Conservation (phyloP, 2,797 vertebrate species). For the Tapirus indicus region DNA sequence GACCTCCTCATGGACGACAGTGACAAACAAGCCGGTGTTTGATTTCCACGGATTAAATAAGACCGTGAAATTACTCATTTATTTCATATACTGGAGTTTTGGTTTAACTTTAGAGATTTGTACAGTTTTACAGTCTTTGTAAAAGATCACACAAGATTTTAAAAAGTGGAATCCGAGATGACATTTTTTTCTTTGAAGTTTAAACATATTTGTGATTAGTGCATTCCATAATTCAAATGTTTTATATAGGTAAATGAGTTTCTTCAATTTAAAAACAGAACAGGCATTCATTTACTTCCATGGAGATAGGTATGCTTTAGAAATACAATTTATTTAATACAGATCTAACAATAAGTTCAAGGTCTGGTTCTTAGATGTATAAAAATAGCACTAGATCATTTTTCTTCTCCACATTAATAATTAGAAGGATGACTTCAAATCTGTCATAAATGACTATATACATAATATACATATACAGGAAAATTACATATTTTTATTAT, state of each 20-base stretch:
- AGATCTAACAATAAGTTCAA: neutral
- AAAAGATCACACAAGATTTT: neutral
- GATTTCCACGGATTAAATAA: neutral
- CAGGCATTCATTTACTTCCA: neutral
- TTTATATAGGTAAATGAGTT: neutral
- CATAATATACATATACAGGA: neutral
- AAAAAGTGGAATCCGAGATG: neutral
- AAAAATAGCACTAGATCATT: neutral
- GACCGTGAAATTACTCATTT: neutral
- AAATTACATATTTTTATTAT: neutral
- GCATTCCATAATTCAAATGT: neutral
- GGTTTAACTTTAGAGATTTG: neutral
- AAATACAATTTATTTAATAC: neutral
- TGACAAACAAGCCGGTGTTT: neutral
- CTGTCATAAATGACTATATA: neutral
- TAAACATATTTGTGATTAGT: neutral
- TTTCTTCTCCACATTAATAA: neutral
- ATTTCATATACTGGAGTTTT: neutral
- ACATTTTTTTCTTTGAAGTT: neutral
- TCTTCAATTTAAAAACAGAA: neutral
- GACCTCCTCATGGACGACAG: neutral
- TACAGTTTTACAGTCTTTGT: neutral
- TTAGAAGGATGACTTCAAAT: neutral
- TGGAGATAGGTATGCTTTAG: neutral
- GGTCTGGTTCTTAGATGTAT: neutral